Base-by-base conservation (phyloP, 2,888 invertebrate species). In the Tineola bisselliella region DNA sequence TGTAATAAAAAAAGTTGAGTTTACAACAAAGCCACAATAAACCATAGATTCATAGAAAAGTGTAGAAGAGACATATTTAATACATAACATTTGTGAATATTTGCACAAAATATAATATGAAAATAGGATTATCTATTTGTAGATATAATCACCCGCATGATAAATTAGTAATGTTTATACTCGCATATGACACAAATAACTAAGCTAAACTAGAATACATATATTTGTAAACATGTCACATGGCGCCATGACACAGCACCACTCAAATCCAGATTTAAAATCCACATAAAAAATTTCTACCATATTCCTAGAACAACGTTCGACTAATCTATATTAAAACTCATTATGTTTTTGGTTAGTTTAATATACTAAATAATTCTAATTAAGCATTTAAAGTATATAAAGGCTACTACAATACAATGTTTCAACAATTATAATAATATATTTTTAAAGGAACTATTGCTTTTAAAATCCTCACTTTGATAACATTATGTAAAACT, bases 1-100 rank as follows among this genome's bases (percentile, higher is more conserved):
- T n/a, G 33, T 59, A 33, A 59, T 59, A 33, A 31, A 59, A n/a
- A 61, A 54, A 54, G 48, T 48, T 48, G 48, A 48, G 48, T 48
- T 13, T 48, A 48, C 15, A 48, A 17, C 8, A 48, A 38, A 38
- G 38, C 38, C 10, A 25, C 25, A 25, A 6, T 25, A 25, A 25
- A 25, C 25, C 6, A 25, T 25, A 25, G 25, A 25, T 25, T 2
- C 6, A 25, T 25, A 25, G 25, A 25, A 25, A 25, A 25, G n/a
- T 25, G 4, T 25, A 25, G 25, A 25, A 25, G 25, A 25, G 25
- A 25, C 2, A 25, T 25, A 25, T 25, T 25, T 25, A 25, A 25
- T 4, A 25, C 4, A 25, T 4, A 25, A 25, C 4, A 6, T 4
- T 2, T 4, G 6, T 25, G 25, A 2, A 2, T 25, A 25, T 25